A percentile compares a stretch with the other conserved stretches of the same genome.
These are phyloP conservation scores for Zosterops borbonicus DNA, from an alignment of 2,113 vertebrate species.

Conservation along the genomic window DNA sequence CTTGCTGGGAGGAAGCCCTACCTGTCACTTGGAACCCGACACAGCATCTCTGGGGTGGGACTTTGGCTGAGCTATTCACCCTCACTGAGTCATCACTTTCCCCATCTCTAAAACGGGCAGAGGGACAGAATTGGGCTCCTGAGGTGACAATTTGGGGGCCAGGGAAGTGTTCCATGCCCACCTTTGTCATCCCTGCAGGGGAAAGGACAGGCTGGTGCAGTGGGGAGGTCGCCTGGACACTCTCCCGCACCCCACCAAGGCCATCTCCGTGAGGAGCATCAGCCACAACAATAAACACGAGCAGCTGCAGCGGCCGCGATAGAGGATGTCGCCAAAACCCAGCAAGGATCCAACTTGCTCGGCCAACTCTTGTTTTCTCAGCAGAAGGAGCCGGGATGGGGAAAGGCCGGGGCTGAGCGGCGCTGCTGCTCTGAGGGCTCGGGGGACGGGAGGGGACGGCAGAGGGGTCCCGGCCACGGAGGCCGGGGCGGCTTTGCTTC, in stretches of 20 bases:
- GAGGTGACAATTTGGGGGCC: fast-evolving
- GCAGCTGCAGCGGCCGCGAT: conserved; percentile 54
- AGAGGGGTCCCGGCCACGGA: not conserved
- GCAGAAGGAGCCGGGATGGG: not conserved
- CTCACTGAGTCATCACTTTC: not conserved
- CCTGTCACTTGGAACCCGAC: not conserved
- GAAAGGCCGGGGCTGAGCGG: not conserved
- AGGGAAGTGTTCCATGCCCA: not conserved
- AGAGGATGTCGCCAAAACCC: conserved; percentile 10
- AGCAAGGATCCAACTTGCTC: conserved; percentile 33
- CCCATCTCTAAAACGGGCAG: not conserved
- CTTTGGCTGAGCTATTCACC: not conserved
- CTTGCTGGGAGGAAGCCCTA: not conserved
- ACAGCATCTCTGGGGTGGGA: not conserved
- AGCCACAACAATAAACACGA: conserved; percentile 63
- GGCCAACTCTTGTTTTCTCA: conserved; percentile 50
- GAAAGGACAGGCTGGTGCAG: not conserved
- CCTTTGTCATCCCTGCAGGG: not conserved
- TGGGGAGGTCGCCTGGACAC: not conserved
- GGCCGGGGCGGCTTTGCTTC: not conserved
- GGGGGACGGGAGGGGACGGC: fast-evolving
- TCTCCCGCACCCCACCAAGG: not conserved
- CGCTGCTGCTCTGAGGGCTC: not conserved
- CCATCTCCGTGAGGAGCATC: conserved; percentile 40
- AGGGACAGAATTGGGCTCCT: not conserved